Conservation (phyloP, 2,113 vertebrate genomes). For the Sander lucioperca region DNA sequence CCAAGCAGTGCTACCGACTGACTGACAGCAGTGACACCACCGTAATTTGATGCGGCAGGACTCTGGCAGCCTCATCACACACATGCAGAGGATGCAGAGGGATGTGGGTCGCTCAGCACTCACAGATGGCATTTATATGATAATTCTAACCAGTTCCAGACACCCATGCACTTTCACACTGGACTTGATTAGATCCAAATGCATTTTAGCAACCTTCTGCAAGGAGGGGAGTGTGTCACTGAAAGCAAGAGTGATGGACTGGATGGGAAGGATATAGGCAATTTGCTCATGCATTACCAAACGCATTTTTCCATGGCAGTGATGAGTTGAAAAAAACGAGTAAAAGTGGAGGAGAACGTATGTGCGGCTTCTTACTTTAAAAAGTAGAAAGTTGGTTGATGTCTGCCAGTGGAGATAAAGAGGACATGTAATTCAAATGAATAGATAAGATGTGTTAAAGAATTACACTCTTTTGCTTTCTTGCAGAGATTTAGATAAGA, state of each 20-base stretch:
- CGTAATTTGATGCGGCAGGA: constrained; percentile 74
- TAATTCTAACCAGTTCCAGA: constrained; percentile 77
- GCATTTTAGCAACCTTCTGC: constrained; percentile 74
- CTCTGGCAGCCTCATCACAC: constrained; percentile 77
- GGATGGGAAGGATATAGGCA: constrained; percentile 55
- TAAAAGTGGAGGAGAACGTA: neutral
- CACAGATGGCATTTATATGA: constrained; percentile 82
- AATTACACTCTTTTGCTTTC: neutral
- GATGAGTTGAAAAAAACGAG: constrained; percentile 1
- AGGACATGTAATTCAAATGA: neutral
- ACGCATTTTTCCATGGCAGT: constrained; percentile 46
- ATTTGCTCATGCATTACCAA: constrained; percentile 67
- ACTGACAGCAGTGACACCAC: constrained; percentile 69
- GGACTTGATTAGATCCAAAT: constrained; percentile 75
- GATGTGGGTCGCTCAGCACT: constrained; percentile 57
- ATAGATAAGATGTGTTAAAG: neutral
- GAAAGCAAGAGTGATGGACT: constrained; percentile 56
- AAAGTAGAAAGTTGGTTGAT: neutral
- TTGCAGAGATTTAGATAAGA: neutral
- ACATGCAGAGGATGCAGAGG: constrained; percentile 44
- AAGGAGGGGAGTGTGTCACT: constrained; percentile 54
- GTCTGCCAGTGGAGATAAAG: neutral
- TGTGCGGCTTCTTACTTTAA: constrained; percentile 3
- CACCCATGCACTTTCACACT: constrained; percentile 68
- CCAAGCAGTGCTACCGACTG: constrained; percentile 46